Evolutionary conservation across 2,113 vertebrate genomes (phyloP).

Genomic region (Phalacrocorax pelagicus): DNA sequence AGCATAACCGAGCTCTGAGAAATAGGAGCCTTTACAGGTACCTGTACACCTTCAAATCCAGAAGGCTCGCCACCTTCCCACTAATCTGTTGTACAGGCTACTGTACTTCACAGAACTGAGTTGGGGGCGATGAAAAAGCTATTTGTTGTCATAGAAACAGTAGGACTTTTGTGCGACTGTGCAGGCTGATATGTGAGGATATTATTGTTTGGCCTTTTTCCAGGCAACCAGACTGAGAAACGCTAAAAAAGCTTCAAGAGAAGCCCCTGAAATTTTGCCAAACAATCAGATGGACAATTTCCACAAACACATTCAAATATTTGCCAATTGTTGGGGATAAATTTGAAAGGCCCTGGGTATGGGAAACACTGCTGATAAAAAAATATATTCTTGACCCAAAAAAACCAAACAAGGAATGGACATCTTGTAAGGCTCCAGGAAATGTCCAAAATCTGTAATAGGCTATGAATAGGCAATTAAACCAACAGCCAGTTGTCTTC

Average conservation of each 20-base stretch:
- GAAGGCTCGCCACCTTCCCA: neutral
- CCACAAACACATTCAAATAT: conserved; percentile 8
- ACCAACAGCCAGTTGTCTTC: neutral
- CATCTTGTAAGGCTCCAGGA: neutral
- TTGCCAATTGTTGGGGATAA: neutral
- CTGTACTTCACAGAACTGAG: neutral
- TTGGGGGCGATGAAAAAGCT: neutral
- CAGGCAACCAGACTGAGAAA: conserved; percentile 54
- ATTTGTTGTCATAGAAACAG: conserved; percentile 71
- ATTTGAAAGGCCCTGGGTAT: neutral
- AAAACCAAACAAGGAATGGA: neutral
- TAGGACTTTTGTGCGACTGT: neutral
- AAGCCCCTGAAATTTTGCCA: conserved; percentile 19
- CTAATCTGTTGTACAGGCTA: neutral
- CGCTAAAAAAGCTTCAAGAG: neutral
- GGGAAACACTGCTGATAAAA: neutral
- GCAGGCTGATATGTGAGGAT: neutral
- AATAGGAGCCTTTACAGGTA: neutral
- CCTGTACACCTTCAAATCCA: neutral
- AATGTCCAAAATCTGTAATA: neutral
- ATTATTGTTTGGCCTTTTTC: neutral
- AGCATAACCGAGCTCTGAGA: neutral
- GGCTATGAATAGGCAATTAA: neutral
- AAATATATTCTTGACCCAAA: neutral
- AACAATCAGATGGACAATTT: neutral